A percentile compares a stretch with the other conserved stretches of the same genome.
Conservation (phyloP, 2,888 invertebrate genomes). For the Ochlodes sylvanus region DNA sequence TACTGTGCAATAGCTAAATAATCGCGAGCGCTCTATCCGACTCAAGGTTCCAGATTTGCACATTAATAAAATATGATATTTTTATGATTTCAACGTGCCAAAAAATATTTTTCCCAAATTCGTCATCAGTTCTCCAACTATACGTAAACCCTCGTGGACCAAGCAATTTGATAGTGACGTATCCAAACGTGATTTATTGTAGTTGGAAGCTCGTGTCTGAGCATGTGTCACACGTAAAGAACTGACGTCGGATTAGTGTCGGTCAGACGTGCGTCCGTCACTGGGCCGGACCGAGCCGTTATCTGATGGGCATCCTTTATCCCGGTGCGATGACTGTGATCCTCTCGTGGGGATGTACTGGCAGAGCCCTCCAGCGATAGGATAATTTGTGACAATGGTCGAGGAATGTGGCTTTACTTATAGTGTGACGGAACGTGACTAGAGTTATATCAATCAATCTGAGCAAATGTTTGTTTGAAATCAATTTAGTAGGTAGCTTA, state of each 20-base stretch:
- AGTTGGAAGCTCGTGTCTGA: not conserved
- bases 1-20: too few relatives aligned
- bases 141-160: too few relatives aligned
- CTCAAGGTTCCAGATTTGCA: too few relatives aligned
- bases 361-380: not conserved
- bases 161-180: not conserved
- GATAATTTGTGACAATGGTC: not conserved
- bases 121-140: too few relatives aligned
- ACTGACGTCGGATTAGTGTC: constrained; percentile 10
- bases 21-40: too few relatives aligned
- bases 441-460: too few relatives aligned
- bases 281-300: not conserved
- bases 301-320: constrained; percentile 13
- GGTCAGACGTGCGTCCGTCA: not conserved
- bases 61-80: too few relatives aligned
- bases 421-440: not conserved
- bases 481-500: too few relatives aligned
- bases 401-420: not conserved
- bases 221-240: constrained; percentile 13
- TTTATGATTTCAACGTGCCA: too few relatives aligned
- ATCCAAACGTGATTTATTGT: not conserved
- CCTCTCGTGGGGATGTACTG: constrained; percentile 2
- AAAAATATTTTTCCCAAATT: too few relatives aligned
- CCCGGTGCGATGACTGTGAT: constrained; percentile 16
- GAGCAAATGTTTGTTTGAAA: too few relatives aligned